These are phyloP conservation scores for Atta cephalotes DNA, from an alignment of 1,140 invertebrate species.

Conservation along the genomic window DNA sequence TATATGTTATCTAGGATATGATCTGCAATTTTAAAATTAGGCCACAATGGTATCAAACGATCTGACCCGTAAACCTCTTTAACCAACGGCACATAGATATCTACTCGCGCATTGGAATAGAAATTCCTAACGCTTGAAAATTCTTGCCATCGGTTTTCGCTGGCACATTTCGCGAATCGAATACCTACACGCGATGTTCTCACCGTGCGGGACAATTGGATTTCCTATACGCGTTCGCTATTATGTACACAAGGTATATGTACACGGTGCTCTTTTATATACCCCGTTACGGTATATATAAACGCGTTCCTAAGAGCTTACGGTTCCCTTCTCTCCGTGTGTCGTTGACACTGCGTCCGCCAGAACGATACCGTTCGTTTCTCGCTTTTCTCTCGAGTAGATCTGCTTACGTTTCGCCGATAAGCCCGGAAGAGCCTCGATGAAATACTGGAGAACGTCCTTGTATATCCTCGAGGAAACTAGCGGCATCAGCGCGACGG, in stretches of 20 bases:
- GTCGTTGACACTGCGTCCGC: slow-evolving; percentile 66
- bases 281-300: slow-evolving; percentile 67
- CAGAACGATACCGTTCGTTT: slow-evolving; percentile 69
- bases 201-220: slow-evolving; percentile 48
- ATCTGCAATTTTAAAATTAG: slow-evolving; percentile 19
- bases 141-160: not conserved
- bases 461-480: slow-evolving; percentile 37
- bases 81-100: not conserved
- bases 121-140: not conserved
- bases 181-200: slow-evolving; percentile 15
- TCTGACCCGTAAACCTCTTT: slow-evolving; percentile 55
- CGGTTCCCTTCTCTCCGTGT: slow-evolving; percentile 67
- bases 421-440: slow-evolving; percentile 46
- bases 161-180: slow-evolving; percentile 32
- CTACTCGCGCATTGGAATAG: not conserved
- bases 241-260: slow-evolving; percentile 43
- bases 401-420: slow-evolving; percentile 52
- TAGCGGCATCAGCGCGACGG: not conserved
- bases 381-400: slow-evolving; percentile 59
- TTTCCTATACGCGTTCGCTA: slow-evolving; percentile 55
- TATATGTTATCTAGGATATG: too few species aligned
- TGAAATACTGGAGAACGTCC: slow-evolving; percentile 32
- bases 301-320: slow-evolving; percentile 63
- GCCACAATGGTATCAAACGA: not conserved
- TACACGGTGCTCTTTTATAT: slow-evolving; percentile 44